phyloP scores from a whole-genome alignment of 2,888 invertebrate species.

The Sarcophaga subvicina region DNA sequence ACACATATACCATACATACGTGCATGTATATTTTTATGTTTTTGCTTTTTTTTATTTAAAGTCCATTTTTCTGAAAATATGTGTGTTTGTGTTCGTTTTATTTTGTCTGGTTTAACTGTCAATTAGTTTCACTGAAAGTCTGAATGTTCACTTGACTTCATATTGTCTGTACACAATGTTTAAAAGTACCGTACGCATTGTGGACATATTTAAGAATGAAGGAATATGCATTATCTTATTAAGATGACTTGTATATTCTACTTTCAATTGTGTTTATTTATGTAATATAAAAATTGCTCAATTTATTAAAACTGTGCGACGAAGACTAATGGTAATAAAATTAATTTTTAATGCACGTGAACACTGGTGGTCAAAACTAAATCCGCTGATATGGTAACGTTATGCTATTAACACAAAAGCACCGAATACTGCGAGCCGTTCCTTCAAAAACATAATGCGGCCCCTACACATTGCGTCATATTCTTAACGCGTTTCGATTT shows the following conservation, averaged over 20 bases:
- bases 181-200: too few species aligned
- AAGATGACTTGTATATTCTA: background rate
- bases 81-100: background rate
- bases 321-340: background rate
- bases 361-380: too few species aligned
- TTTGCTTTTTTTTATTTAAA: conserved; percentile 15
- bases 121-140: conserved; percentile 25
- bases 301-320: conserved; percentile 25
- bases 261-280: conserved; percentile 17
- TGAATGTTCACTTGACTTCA: conserved; percentile 27
- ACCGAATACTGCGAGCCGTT: too few species aligned
- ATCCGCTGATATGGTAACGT: too few species aligned
- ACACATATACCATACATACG: too few species aligned
- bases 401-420: too few species aligned
- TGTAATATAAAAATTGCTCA: conserved; percentile 22
- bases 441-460: too few species aligned
- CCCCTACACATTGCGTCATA: too few species aligned
- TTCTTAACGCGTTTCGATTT: too few species aligned
- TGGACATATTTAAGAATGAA: too few species aligned
- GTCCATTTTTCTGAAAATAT: background rate
- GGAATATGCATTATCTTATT: too few species aligned
- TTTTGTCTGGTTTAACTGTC: conserved; percentile 9
- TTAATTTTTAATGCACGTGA: too few species aligned
- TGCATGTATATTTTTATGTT: conserved; percentile 24
- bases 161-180: conserved; percentile 7